Evolutionary conservation across 2,888 invertebrate genomes (phyloP).

Genomic region (Perithous albicinctus): DNA sequence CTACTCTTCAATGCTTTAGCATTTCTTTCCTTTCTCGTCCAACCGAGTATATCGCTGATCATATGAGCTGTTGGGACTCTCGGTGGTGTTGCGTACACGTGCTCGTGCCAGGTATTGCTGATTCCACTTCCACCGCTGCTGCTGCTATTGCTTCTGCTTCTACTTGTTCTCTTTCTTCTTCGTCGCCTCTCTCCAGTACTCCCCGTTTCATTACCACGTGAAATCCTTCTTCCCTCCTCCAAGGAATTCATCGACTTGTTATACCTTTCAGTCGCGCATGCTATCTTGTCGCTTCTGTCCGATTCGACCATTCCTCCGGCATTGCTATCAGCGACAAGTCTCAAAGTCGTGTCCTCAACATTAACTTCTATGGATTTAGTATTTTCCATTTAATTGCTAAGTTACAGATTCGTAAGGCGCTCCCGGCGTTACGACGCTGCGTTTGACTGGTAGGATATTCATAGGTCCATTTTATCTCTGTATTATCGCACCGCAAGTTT

Average conservation of each 20-base stretch:
- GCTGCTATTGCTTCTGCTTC: constrained; percentile 60
- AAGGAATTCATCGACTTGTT: constrained; percentile 47
- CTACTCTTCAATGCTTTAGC: constrained; percentile 14
- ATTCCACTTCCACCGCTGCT: constrained; percentile 60
- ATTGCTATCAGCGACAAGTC: constrained; percentile 5
- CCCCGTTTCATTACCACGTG: not conserved
- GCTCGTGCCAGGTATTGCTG: constrained; percentile 92
- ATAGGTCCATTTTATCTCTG: not conserved
- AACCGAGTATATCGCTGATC: constrained; percentile 94
- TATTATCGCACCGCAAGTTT: not conserved
- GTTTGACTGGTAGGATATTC: not conserved
- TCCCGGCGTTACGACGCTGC: constrained; percentile 10
- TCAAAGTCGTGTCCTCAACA: constrained; percentile 31
- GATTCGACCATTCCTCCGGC: constrained; percentile 6
- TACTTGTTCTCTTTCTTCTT: constrained; percentile 46
- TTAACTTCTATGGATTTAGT: constrained; percentile 22
- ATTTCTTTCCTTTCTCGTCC: constrained; percentile 78
- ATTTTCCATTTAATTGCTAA: constrained; percentile 56
- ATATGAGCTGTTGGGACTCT: constrained; percentile 94
- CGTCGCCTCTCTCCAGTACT: constrained; percentile 29
- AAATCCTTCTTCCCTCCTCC: constrained; percentile 13
- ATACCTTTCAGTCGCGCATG: constrained; percentile 1
- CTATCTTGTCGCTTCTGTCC: constrained; percentile 20
- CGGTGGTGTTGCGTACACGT: constrained; percentile 94
- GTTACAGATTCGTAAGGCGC: constrained; percentile 1